A percentile compares a stretch with the other conserved stretches of the same genome.
Conservation (phyloP, 2,797 vertebrate species). For the Micrastur ruficollis region DNA sequence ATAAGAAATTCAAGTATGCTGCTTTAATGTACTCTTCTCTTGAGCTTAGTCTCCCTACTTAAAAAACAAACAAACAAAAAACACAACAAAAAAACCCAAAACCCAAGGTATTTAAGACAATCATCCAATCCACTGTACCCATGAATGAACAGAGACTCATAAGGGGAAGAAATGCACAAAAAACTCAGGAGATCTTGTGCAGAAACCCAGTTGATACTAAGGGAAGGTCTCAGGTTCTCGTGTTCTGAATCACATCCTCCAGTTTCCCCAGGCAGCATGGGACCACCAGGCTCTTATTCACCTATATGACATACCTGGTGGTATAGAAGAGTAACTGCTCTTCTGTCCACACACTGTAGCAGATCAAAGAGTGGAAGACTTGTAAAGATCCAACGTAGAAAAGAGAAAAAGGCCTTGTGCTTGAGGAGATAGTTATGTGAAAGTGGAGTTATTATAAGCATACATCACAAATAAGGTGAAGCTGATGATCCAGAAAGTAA, state of each 20-base stretch:
- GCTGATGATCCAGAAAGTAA: background rate
- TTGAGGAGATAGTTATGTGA: background rate
- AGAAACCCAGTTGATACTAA: background rate
- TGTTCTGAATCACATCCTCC: background rate
- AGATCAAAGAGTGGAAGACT: background rate
- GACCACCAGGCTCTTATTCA: background rate
- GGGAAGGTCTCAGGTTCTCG: background rate
- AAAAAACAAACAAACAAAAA: background rate
- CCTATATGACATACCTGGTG: background rate
- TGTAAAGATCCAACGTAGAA: background rate
- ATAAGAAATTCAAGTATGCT: background rate
- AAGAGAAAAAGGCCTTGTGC: background rate
- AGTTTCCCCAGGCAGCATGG: background rate
- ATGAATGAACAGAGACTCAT: background rate
- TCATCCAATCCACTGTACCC: background rate
- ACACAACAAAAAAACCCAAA: too few species aligned
- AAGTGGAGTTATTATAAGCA: background rate
- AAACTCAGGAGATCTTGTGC: background rate
- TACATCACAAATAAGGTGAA: background rate
- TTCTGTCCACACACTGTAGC: background rate
- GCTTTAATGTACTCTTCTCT: background rate
- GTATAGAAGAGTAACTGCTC: background rate
- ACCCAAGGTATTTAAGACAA: background rate
- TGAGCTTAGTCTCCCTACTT: fast-evolving
- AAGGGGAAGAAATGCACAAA: background rate